These are phyloP conservation scores for Acrossocheilus fasciatus DNA, from an alignment of 2,797 vertebrate genomes.

Conservation along the genomic window DNA sequence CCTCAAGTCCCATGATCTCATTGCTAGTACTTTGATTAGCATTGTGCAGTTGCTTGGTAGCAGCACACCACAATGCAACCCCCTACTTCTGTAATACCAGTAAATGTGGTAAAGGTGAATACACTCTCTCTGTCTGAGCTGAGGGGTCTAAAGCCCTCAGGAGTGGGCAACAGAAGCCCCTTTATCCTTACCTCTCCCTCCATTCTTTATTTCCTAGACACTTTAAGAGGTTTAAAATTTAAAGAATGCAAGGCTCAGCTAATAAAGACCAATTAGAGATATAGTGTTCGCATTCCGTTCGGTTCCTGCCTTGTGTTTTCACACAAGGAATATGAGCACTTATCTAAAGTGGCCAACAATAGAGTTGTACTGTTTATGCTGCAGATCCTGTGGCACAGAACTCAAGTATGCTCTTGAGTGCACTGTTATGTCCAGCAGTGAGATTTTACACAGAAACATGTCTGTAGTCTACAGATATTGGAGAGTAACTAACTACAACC, in stretches of 20 bases:
- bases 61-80: conserved; percentile 44
- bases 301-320: conserved; percentile 21
- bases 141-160: conserved; percentile 45
- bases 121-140: conserved; percentile 41
- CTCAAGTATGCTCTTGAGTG: not conserved
- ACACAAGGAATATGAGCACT: conserved; percentile 22
- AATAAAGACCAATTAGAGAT: conserved; percentile 44
- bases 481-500: not conserved
- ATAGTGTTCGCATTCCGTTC: conserved; percentile 18
- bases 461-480: not conserved
- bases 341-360: conserved; percentile 19
- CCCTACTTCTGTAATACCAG: conserved; percentile 39
- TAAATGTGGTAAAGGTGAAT: conserved; percentile 50
- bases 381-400: conserved; percentile 1
- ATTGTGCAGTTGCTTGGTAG: conserved; percentile 60
- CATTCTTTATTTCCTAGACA: conserved; percentile 29
- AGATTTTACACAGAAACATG: not conserved
- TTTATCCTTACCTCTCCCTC: conserved; percentile 51
- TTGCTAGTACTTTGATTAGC: conserved; percentile 47
- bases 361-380: conserved; percentile 5
- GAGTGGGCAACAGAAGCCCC: conserved; percentile 55
- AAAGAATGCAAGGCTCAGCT: conserved; percentile 40
- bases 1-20: conserved; percentile 8
- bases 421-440: not conserved
- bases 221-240: conserved; percentile 45